phyloP scores from a whole-genome alignment of 2,113 vertebrate species.

The Jacana jacana region DNA sequence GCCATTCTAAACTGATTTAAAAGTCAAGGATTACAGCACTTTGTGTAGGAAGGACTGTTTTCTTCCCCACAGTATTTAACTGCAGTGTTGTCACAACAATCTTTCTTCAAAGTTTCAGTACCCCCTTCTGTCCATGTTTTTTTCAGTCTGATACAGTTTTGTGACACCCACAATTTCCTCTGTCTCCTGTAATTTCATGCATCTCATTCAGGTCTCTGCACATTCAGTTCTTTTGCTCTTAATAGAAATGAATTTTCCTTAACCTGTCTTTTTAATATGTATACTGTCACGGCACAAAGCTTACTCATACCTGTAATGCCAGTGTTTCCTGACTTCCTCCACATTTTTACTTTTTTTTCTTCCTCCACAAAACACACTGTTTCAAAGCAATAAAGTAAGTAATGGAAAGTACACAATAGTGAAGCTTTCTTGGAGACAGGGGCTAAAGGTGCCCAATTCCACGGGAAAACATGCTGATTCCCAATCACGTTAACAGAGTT shows the following conservation, averaged over 20 bases:
- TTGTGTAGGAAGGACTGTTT: background rate
- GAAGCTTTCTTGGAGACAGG: background rate
- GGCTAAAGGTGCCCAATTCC: constrained; percentile 4
- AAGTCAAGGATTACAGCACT: background rate
- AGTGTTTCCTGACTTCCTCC: background rate
- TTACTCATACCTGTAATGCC: background rate
- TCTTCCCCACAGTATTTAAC: background rate
- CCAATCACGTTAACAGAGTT: background rate
- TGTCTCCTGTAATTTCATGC: background rate
- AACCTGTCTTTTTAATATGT: background rate
- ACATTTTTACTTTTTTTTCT: background rate
- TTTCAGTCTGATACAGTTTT: background rate
- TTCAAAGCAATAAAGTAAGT: constrained; percentile 8
- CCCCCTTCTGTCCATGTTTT: background rate
- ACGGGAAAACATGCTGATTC: constrained; percentile 41
- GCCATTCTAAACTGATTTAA: background rate
- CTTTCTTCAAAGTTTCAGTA: background rate
- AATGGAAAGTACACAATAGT: background rate
- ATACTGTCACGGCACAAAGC: background rate
- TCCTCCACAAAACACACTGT: background rate
- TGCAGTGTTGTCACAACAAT: background rate
- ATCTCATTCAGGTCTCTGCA: background rate
- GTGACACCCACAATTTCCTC: background rate
- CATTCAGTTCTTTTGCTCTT: background rate
- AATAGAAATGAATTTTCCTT: constrained; percentile 8